phyloP scores from a whole-genome alignment of 2,797 vertebrate species.

The Tamandua tetradactyla region DNA sequence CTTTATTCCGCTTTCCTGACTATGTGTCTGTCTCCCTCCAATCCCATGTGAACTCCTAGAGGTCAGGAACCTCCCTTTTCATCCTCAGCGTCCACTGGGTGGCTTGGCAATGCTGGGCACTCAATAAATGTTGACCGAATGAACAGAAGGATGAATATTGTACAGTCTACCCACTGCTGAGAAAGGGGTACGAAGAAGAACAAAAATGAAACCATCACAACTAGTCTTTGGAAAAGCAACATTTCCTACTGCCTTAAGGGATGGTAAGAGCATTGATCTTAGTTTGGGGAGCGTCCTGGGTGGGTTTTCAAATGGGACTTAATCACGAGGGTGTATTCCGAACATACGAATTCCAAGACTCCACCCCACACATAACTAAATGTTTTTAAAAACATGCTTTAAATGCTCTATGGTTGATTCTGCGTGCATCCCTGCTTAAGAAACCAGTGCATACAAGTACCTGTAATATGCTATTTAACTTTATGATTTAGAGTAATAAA shows the following conservation, averaged over 20 bases:
- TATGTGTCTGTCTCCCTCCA: neutral
- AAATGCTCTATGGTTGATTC: neutral
- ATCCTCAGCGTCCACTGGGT: neutral
- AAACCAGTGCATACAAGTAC: neutral
- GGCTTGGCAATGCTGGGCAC: neutral
- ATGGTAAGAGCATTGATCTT: neutral
- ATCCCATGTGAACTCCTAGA: neutral
- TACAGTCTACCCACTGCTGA: neutral
- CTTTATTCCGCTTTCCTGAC: neutral
- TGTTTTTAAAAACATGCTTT: too few species aligned
- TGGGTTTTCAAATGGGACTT: neutral
- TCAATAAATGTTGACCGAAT: neutral
- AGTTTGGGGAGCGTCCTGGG: neutral
- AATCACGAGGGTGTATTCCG: neutral
- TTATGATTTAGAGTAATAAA: constrained; percentile 42
- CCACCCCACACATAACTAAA: neutral
- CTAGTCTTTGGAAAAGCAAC: neutral
- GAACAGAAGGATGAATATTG: neutral
- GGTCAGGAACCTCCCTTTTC: neutral
- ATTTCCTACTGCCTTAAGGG: neutral
- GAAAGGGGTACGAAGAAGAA: neutral
- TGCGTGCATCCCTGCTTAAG: neutral
- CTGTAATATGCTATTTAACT: neutral
- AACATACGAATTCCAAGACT: neutral
- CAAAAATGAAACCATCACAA: neutral